Percentiles rank a stretch among this genome's conserved stretches.
Conservation (phyloP, 2,888 invertebrate species). For the Caenorhabditis sp. region DNA sequence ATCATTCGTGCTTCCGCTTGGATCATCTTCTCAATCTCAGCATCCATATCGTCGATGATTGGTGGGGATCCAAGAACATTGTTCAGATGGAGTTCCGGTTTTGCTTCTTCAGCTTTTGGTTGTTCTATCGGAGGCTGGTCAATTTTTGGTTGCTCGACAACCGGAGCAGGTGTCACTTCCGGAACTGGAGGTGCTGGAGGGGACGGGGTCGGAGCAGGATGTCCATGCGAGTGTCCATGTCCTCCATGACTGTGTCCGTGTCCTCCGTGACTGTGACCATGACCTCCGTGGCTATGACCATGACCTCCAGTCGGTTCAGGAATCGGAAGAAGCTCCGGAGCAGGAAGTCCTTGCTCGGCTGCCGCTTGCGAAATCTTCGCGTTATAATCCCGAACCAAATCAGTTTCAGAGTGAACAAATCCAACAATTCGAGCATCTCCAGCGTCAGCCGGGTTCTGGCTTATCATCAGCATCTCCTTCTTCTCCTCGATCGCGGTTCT, state of each 20-base stretch:
- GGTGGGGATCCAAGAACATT: slow-evolving; percentile 43
- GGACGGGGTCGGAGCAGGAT: slow-evolving; percentile 36
- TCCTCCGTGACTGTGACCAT: slow-evolving; percentile 66
- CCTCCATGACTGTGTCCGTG: slow-evolving; percentile 65
- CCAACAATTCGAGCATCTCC: slow-evolving; percentile 65
- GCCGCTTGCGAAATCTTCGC: slow-evolving; percentile 55
- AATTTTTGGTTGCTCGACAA: background rate
- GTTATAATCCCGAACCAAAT: slow-evolving; percentile 73
- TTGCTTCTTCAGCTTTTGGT: background rate
- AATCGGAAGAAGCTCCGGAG: slow-evolving; percentile 64
- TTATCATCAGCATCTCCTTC: slow-evolving; percentile 67
- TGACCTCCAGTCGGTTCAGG: slow-evolving; percentile 67
- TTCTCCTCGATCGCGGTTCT: slow-evolving; percentile 67
- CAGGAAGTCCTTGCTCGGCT: slow-evolving; percentile 57
- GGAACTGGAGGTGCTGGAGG: background rate
- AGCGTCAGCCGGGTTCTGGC: slow-evolving; percentile 65
- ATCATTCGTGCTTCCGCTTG: slow-evolving; percentile 46
- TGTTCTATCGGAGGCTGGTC: background rate
- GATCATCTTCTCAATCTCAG: slow-evolving; percentile 46
- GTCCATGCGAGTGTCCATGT: slow-evolving; percentile 58
- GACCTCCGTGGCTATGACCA: slow-evolving; percentile 72
- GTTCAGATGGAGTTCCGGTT: slow-evolving; percentile 42
- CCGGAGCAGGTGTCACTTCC: slow-evolving; percentile 7
- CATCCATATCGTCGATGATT: slow-evolving; percentile 40
- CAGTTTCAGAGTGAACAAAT: slow-evolving; percentile 64